phyloP scores from a whole-genome alignment of 2,888 invertebrate genomes.

The Notodonta dromedarius region DNA sequence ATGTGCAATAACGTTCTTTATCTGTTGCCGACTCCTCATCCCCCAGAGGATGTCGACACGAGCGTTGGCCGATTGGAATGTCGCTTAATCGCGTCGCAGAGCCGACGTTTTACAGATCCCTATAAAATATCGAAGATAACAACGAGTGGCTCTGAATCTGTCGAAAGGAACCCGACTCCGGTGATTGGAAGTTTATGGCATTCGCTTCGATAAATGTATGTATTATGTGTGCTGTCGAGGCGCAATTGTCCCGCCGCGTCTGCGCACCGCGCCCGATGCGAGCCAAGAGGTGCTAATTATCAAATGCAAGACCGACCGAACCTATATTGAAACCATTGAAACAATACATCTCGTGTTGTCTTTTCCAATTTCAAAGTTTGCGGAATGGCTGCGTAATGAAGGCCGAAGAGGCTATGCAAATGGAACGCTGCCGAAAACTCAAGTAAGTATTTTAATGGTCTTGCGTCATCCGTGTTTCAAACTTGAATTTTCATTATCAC shows the following conservation, averaged over 20 bases:
- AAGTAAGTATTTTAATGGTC: constrained; percentile 80
- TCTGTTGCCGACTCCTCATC: constrained; percentile 57
- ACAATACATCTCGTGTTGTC: constrained; percentile 80
- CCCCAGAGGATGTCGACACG: constrained; percentile 41
- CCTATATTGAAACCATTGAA: constrained; percentile 82
- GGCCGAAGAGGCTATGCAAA: constrained; percentile 80
- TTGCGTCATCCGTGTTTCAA: constrained; percentile 82
- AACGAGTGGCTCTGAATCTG: constrained; percentile 72
- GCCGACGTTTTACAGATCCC: constrained; percentile 82
- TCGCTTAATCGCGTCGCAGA: constrained; percentile 76
- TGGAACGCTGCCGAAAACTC: constrained; percentile 80
- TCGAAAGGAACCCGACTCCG: constrained; percentile 62
- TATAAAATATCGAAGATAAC: constrained; percentile 84
- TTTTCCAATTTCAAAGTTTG: constrained; percentile 82
- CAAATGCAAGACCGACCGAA: constrained; percentile 79
- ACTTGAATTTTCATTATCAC: constrained; percentile 85
- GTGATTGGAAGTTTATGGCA: constrained; percentile 81
- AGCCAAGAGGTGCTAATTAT: constrained; percentile 80
- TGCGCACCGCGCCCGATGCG: constrained; percentile 49
- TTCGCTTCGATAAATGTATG: constrained; percentile 73
- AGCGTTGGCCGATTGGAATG: constrained; percentile 68
- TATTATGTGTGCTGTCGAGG: constrained; percentile 61
- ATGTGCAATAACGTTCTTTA: constrained; percentile 70
- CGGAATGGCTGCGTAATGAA: constrained; percentile 82
- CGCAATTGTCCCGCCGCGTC: constrained; percentile 57